Evolutionary conservation across 2,797 vertebrate species (phyloP).

Genomic region (Rhyacichthys aspro): DNA sequence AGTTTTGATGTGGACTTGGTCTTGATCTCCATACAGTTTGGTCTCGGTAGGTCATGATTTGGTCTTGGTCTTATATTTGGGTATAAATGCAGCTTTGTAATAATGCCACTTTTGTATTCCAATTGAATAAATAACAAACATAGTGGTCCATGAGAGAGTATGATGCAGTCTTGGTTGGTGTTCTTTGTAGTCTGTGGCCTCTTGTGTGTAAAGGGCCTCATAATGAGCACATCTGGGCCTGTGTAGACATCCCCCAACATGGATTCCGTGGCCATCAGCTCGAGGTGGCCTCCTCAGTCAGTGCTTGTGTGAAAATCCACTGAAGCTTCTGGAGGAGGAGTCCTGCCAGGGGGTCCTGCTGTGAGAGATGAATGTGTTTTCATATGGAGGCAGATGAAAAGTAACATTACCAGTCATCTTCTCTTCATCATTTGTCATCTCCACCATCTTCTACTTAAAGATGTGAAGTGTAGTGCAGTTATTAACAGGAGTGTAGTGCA

Average conservation of each 20-base stretch:
- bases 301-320: conserved; percentile 47
- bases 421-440: conserved; percentile 23
- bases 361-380: too few species aligned
- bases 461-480: background rate
- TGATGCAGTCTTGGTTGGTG: background rate
- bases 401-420: too few species aligned
- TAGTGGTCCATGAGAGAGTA: background rate
- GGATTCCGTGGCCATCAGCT: conserved; percentile 16
- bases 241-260: conserved; percentile 22
- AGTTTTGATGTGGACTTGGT: too few species aligned
- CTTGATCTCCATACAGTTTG: too few species aligned
- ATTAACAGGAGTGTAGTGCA: conserved; percentile 9
- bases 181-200: conserved; percentile 9
- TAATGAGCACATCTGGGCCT: conserved; percentile 35
- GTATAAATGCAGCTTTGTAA: too few species aligned
- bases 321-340: conserved; percentile 47
- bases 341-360: conserved; percentile 21
- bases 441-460: conserved; percentile 31
- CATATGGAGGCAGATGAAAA: conserved; percentile 14
- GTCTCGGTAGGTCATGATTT: too few species aligned
- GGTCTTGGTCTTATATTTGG: too few species aligned
- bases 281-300: conserved; percentile 21
- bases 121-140: too few species aligned
- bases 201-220: conserved; percentile 9
- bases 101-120: too few species aligned